phyloP scores from a whole-genome alignment of 2,888 invertebrate species.

The Lathronympha strigana region DNA sequence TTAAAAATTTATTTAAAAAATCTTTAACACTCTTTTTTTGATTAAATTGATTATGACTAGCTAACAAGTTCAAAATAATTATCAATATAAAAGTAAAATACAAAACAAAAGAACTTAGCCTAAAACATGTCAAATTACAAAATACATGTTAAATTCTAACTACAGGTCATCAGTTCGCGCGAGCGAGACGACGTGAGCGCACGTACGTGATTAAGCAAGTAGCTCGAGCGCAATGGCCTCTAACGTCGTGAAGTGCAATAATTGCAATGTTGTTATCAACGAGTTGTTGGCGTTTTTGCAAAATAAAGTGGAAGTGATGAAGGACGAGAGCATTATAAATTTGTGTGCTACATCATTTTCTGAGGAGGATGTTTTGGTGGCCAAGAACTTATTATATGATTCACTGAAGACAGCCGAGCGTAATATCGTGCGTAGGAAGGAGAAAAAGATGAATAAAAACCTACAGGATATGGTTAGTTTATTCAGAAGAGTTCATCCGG shows the following conservation, averaged over 20 bases:
- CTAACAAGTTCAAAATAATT: no score
- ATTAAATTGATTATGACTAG: no score
- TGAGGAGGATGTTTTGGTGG: background rate
- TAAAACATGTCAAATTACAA: no score
- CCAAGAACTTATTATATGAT: background rate
- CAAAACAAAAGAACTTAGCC: no score
- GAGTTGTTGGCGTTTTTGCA: background rate
- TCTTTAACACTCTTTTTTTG: no score
- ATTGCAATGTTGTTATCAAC: background rate
- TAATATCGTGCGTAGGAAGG: background rate
- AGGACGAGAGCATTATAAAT: background rate
- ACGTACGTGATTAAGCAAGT: background rate
- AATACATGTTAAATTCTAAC: no score
- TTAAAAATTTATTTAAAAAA: no score
- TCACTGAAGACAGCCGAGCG: background rate
- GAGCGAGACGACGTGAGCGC: no score
- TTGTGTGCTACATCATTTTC: background rate
- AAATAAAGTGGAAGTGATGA: slow-evolving; percentile 6
- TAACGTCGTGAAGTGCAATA: background rate
- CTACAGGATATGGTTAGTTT: background rate
- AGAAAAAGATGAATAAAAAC: background rate
- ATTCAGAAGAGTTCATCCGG: background rate
- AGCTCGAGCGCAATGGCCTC: slow-evolving; percentile 3
- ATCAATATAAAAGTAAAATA: no score
- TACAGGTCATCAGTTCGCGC: no score